phyloP scores from a whole-genome alignment of 2,113 vertebrate genomes.

The Corythoichthys haematopterus region DNA sequence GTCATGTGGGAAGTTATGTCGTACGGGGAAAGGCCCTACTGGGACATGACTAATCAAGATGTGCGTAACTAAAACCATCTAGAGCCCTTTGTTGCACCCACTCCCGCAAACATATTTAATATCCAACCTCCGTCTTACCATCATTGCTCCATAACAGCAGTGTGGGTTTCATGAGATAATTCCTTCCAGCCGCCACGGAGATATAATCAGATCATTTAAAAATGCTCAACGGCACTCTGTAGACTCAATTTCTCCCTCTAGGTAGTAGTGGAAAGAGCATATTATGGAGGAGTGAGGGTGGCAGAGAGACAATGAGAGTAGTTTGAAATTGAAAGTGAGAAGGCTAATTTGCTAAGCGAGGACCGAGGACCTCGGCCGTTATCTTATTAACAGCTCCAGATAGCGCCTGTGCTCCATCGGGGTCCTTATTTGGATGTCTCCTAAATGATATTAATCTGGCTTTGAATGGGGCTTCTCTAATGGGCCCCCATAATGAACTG shows the following conservation, averaged over 20 bases:
- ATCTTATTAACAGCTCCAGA: conserved; percentile 76
- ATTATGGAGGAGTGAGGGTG: conserved; percentile 61
- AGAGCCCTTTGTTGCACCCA: not conserved
- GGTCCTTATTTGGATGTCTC: conserved; percentile 58
- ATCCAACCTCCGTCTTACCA: not conserved
- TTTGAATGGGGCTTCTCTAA: conserved; percentile 66
- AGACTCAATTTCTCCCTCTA: conserved; percentile 64
- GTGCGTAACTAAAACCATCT: conserved; percentile 58
- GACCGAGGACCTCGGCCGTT: conserved; percentile 64
- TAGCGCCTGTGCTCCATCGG: conserved; percentile 60
- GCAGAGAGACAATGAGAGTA: conserved; percentile 68
- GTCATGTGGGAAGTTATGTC: conserved; percentile 84
- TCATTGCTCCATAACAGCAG: not conserved
- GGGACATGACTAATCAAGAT: conserved; percentile 82
- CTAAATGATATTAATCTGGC: conserved; percentile 71
- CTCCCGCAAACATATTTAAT: not conserved
- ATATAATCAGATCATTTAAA: conserved; percentile 64
- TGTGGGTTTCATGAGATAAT: conserved; percentile 8
- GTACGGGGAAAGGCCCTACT: conserved; percentile 78
- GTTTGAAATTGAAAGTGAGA: conserved; percentile 75
- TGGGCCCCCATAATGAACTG: conserved; percentile 62
- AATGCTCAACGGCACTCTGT: conserved; percentile 53
- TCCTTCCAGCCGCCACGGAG: conserved; percentile 40
- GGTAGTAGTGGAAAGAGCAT: conserved; percentile 63
- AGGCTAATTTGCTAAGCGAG: conserved; percentile 72